Percentiles rank a stretch among this genome's conserved stretches.
Conservation (phyloP, 2,113 vertebrate species). For the Erythrolamprus reginae region DNA sequence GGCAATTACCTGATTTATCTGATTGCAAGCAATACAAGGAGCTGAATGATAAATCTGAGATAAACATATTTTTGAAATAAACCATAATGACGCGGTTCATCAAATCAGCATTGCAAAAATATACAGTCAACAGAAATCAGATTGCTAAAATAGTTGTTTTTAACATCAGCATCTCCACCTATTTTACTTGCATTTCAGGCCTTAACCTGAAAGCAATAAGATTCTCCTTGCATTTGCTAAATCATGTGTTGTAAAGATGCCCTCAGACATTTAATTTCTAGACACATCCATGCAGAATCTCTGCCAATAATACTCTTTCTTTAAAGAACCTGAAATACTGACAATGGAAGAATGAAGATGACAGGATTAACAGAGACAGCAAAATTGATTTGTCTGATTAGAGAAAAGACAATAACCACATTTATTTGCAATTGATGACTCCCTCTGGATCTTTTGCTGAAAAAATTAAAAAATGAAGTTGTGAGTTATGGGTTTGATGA, state of each 20-base stretch:
- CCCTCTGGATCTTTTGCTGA: not conserved
- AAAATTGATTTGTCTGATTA: not conserved
- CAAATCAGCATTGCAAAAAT: not conserved
- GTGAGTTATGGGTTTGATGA: not conserved
- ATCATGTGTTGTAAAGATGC: not conserved
- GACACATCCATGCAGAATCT: not conserved
- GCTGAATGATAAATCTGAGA: not conserved
- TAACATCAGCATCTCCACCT: not conserved
- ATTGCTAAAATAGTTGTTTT: not conserved
- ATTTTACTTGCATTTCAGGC: not conserved
- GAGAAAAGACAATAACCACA: not conserved
- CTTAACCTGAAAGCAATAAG: not conserved
- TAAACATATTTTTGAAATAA: not conserved
- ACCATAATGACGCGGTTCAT: not conserved
- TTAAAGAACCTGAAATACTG: not conserved
- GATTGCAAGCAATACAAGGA: not conserved
- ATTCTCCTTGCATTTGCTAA: not conserved
- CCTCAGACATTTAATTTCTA: not conserved
- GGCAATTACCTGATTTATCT: not conserved
- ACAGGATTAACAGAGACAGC: not conserved
- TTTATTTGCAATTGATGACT: not conserved
- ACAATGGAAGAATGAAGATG: not conserved
- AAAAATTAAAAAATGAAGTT: not conserved
- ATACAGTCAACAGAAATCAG: not conserved
- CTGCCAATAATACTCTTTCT: not conserved